A percentile compares a stretch with the other conserved stretches of the same genome.
Conservation (phyloP, 2,113 vertebrate genomes). For the Pachycephala philippinensis region DNA sequence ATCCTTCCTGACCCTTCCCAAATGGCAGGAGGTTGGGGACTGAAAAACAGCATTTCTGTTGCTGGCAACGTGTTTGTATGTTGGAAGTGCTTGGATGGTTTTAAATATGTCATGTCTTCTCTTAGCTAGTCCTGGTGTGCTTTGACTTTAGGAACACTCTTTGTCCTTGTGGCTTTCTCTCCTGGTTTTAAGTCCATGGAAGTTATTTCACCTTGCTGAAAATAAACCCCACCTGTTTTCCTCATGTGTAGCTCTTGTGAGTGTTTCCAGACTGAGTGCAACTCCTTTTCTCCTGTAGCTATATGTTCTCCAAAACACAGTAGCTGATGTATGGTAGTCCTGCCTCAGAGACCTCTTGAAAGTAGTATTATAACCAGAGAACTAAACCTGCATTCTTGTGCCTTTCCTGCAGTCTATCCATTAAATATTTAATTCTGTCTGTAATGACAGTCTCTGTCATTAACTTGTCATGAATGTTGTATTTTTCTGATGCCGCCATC, state of each 20-base stretch:
- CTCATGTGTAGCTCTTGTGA: background rate
- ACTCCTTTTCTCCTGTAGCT: background rate
- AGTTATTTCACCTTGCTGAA: background rate
- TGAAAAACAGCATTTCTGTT: background rate
- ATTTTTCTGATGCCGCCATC: background rate
- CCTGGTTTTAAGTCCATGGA: background rate
- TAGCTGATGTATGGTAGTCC: background rate
- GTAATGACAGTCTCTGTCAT: background rate
- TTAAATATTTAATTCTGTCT: background rate
- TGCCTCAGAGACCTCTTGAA: background rate
- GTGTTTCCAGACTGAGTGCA: background rate
- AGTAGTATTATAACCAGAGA: background rate
- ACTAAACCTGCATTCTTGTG: background rate
- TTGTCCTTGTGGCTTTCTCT: background rate
- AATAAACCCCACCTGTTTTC: background rate
- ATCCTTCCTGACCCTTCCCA: background rate
- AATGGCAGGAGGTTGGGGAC: background rate
- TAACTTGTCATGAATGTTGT: background rate
- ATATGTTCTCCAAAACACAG: background rate
- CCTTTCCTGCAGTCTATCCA: background rate
- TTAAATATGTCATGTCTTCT: background rate
- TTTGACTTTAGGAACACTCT: background rate
- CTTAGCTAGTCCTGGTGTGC: background rate
- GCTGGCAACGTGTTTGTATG: fast-evolving
- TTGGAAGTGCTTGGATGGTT: background rate